Evolutionary conservation across 37 sponge, comb jelly and placozoan genomes (phyloP).

Genomic region (Spongilla lacustris): DNA sequence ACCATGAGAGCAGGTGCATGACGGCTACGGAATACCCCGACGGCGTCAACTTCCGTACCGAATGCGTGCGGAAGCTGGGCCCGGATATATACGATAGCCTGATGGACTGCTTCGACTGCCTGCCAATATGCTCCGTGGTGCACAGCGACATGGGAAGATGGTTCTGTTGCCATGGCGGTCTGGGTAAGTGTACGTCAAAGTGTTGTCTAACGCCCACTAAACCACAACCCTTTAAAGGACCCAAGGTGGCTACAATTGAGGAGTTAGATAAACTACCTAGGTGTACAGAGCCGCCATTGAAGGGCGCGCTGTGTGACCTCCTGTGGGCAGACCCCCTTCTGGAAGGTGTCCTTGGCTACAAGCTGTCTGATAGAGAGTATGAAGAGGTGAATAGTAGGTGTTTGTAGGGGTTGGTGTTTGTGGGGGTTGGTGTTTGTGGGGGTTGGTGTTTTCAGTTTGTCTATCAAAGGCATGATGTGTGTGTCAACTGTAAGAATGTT

Average conservation of each 20-base stretch:
- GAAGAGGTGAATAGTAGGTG: conserved; percentile 42
- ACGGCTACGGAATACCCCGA: conserved; percentile 64
- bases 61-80: conserved; percentile 55
- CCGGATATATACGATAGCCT: conserved; percentile 46
- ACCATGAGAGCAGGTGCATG: conserved; percentile 81
- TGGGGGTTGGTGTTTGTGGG: not conserved
- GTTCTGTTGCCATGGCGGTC: conserved; percentile 70
- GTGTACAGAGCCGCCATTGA: conserved; percentile 59
- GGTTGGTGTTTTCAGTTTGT: not conserved
- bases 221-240: too few species aligned
- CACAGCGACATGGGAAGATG: conserved; percentile 42
- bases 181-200: conserved; percentile 33
- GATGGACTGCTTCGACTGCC: conserved; percentile 52
- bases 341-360: conserved; percentile 64
- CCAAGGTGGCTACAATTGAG: conserved; percentile 40
- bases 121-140: conserved; percentile 52
- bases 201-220: too few species aligned
- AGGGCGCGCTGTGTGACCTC: conserved; percentile 67
- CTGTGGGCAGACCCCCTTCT: conserved; percentile 78
- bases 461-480: not conserved
- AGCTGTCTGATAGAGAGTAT: conserved; percentile 63
- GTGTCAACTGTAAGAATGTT: not conserved
- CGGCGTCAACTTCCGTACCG: conserved; percentile 47
- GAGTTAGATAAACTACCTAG: conserved; percentile 34
- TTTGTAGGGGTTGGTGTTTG: not conserved